Conservation (phyloP, 1,140 invertebrate genomes). For the Delia radicum region DNA sequence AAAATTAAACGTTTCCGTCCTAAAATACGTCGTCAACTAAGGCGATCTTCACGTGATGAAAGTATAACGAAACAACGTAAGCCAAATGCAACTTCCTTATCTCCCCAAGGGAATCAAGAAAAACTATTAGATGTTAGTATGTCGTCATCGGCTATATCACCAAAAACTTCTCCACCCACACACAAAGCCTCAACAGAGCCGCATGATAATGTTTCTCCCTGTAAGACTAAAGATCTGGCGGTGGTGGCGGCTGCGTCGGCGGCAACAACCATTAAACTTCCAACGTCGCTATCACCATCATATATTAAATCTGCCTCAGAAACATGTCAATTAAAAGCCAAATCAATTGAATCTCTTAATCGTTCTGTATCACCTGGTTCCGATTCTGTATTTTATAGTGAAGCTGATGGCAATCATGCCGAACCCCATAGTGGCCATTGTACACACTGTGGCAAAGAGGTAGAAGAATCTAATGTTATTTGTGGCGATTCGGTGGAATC, state of each 20-base stretch:
- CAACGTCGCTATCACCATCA: conserved; percentile 20
- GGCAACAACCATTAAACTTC: conserved; percentile 29
- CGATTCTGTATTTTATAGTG: conserved; percentile 85
- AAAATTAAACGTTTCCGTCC: conserved; percentile 54
- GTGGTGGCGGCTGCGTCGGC: conserved; percentile 24
- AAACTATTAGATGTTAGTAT: conserved; percentile 45
- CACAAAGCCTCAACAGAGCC: conserved; percentile 27
- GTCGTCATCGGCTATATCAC: conserved; percentile 31
- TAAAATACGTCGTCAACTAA: conserved; percentile 49
- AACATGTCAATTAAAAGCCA: conserved; percentile 68
- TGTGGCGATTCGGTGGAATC: conserved; percentile 54
- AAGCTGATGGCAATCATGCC: conserved; percentile 62
- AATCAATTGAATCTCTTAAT: conserved; percentile 75
- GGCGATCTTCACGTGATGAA: conserved; percentile 48
- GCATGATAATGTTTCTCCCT: neutral
- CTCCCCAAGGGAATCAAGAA: conserved; percentile 36
- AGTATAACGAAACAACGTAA: conserved; percentile 23
- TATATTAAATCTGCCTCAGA: conserved; percentile 50
- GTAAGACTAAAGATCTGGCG: conserved; percentile 3
- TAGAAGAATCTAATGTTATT: conserved; percentile 59
- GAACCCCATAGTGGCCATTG: conserved; percentile 61
- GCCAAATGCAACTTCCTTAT: conserved; percentile 28
- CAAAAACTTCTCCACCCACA: neutral
- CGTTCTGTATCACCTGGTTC: conserved; percentile 83
- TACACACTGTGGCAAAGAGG: conserved; percentile 78